Conservation (phyloP, 2,113 vertebrate genomes). For the Psittacara wagleri region DNA sequence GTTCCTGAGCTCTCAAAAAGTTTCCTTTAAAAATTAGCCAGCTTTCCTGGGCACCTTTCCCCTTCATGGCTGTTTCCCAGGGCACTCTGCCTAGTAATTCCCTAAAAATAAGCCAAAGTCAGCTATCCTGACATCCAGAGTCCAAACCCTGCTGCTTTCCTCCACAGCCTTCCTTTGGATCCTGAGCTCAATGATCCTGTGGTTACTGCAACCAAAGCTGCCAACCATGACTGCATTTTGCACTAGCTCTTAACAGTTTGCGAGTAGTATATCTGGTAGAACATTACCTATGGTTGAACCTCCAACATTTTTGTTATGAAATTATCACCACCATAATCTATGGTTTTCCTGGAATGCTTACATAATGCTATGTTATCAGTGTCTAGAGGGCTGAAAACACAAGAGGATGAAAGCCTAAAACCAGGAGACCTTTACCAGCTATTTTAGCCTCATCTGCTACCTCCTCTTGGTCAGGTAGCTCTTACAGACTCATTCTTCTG, state of each 20-base stretch:
- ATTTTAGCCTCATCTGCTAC: not conserved
- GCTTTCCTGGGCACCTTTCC: conserved; percentile 39
- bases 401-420: not conserved
- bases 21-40: conserved; percentile 36
- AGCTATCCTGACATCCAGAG: not conserved
- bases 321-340: not conserved
- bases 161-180: not conserved
- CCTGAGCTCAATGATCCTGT: not conserved
- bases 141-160: not conserved
- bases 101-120: conserved; percentile 26
- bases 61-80: conserved; percentile 29
- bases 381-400: not conserved
- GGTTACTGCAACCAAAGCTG: not conserved
- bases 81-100: not conserved
- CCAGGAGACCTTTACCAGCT: not conserved
- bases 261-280: not conserved
- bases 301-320: not conserved
- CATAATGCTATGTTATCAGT: not conserved
- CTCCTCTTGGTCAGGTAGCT: not conserved
- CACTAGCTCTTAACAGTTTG: not conserved
- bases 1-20: not conserved
- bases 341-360: not conserved
- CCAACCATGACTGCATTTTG: not conserved
- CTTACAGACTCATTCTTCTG: not conserved
- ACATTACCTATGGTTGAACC: not conserved